These are phyloP conservation scores for Acromyrmex echinatior DNA, from an alignment of 1,140 invertebrate genomes.

Conservation along the genomic window DNA sequence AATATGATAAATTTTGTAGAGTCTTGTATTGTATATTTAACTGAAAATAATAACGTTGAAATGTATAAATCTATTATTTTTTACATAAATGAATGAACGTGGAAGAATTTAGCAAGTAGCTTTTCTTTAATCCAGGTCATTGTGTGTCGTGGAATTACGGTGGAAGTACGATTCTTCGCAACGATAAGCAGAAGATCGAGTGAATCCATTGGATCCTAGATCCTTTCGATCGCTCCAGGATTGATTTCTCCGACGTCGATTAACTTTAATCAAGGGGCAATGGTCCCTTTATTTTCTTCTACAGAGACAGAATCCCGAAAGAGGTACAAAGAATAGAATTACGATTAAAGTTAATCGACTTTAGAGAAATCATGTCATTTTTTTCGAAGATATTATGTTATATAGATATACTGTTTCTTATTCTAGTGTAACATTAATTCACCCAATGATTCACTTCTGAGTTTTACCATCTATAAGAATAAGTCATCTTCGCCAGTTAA, in stretches of 20 bases:
- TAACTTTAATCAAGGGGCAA: conserved; percentile 45
- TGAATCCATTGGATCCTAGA: background rate
- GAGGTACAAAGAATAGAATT: conserved; percentile 29
- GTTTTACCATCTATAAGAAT: conserved; percentile 5
- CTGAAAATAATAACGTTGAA: background rate
- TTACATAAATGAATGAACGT: background rate
- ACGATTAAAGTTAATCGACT: conserved; percentile 51
- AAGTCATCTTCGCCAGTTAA: conserved; percentile 16
- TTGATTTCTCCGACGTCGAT: conserved; percentile 53
- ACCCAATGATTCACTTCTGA: conserved; percentile 17
- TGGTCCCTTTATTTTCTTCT: conserved; percentile 30
- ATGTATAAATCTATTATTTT: conserved; percentile 4
- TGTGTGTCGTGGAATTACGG: background rate
- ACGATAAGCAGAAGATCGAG: conserved; percentile 39
- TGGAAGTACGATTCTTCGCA: conserved; percentile 16
- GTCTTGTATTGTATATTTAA: background rate
- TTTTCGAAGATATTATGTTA: background rate
- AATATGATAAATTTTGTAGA: background rate
- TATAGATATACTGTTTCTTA: background rate
- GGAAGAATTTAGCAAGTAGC: background rate
- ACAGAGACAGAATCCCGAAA: conserved; percentile 11
- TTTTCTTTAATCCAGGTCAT: conserved; percentile 41
- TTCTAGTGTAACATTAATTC: background rate
- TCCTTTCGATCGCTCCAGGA: conserved; percentile 43
- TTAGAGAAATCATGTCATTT: conserved; percentile 31